These are phyloP conservation scores for Gulo gulo DNA, from an alignment of 2,113 vertebrate species.

Conservation along the genomic window DNA sequence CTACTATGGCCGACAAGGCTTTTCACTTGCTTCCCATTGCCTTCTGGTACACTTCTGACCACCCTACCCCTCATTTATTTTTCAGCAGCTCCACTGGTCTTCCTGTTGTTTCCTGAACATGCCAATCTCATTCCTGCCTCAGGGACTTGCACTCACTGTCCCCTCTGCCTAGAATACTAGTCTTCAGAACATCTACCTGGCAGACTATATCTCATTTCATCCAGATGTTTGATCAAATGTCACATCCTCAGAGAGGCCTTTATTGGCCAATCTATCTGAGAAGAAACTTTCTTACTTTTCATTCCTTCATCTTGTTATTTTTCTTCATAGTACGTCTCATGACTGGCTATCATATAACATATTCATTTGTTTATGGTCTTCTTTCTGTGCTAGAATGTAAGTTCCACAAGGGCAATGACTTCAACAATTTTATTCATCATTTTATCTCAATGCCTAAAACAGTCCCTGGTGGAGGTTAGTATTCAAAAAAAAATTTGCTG, in stretches of 20 bases:
- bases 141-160: neutral
- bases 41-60: neutral
- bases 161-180: neutral
- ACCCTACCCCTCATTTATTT: neutral
- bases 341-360: neutral
- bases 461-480: neutral
- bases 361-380: neutral
- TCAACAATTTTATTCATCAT: neutral
- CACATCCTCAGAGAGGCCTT: neutral
- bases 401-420: neutral
- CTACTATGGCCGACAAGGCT: neutral
- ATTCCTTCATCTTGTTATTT: neutral
- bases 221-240: neutral
- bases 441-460: neutral
- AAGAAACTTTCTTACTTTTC: neutral
- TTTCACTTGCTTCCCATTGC: neutral
- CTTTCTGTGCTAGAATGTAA: neutral
- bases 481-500: neutral
- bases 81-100: neutral
- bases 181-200: neutral
- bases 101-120: neutral
- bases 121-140: neutral
- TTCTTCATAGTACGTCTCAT: neutral
- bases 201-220: neutral
- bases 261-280: neutral